phyloP scores from a whole-genome alignment of 1,140 invertebrate genomes.

The Drosophila arizonae region DNA sequence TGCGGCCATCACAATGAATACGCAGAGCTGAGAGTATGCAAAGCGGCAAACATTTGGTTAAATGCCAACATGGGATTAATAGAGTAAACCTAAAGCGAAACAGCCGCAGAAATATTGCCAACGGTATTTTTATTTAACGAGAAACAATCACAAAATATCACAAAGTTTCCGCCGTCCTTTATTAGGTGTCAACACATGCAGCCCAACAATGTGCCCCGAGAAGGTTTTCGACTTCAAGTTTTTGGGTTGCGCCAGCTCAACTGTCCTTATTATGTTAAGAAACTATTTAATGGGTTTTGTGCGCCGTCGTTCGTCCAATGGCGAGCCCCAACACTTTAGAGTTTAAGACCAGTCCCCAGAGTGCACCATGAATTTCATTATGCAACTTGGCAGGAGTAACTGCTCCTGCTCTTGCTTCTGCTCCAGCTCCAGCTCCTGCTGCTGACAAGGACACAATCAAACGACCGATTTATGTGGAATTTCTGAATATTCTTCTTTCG shows the following conservation, averaged over 20 bases:
- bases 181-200: slow-evolving; percentile 52
- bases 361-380: slow-evolving; percentile 56
- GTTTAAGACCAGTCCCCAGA: slow-evolving; percentile 43
- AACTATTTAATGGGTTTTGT: slow-evolving; percentile 60
- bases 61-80: slow-evolving; percentile 62
- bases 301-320: slow-evolving; percentile 23
- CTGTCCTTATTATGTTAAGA: slow-evolving; percentile 47
- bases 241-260: slow-evolving; percentile 16
- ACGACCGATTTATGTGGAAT: slow-evolving; percentile 17
- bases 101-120: slow-evolving; percentile 30
- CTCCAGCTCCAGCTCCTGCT: slow-evolving; percentile 22
- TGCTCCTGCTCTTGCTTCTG: slow-evolving; percentile 14
- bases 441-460: slow-evolving; percentile 38
- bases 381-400: slow-evolving; percentile 15
- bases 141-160: slow-evolving; percentile 60
- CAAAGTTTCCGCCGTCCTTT: slow-evolving; percentile 43
- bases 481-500: slow-evolving; percentile 13
- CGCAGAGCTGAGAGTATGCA: slow-evolving; percentile 27
- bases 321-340: slow-evolving; percentile 33
- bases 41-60: slow-evolving; percentile 51
- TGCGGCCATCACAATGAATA: slow-evolving; percentile 42
- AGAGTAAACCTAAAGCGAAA: slow-evolving; percentile 36
- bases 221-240: slow-evolving; percentile 21
- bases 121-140: slow-evolving; percentile 57
- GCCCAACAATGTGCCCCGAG: background rate